Base-by-base conservation (phyloP, 2,888 invertebrate genomes). In the Erebia aethiops region DNA sequence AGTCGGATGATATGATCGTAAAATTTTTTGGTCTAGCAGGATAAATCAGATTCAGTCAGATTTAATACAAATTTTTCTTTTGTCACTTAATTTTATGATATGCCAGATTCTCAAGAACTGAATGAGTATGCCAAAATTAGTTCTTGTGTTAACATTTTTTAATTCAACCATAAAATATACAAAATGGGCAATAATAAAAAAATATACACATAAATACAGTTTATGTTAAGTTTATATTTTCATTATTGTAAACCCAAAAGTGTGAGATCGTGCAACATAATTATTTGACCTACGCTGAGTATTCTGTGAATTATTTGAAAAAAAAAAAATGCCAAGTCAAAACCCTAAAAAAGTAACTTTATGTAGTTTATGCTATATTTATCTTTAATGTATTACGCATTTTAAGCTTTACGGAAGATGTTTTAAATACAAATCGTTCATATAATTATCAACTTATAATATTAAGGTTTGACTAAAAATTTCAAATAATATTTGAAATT, bases 401-500 rank as follows among this genome's bases (percentile, higher is more conserved):
- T 61, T 61, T 61, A 16, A 61, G 43, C 41, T 60, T 11, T 16
- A 18, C 46, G 35, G 9, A 9, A 7, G 57, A 26, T 14, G 9
- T 58, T 58, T 57, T 14, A 58, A 9, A 26, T 58, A 35, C 11
- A 5, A 58, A 18, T 18, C 10, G 35, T 35, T 10, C 13, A n/a
- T 41, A 21, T 14, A 49, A 16, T 16, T 41, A 64, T 64, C 21
- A 54, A 64, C 64, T 64, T 54, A 64, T 26, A 35, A 63, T 61
- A 62, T 49, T 54, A 64, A 54, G 16, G 41, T 41, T 54, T 54
- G 52, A 64, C 64, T 64, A 64, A 41, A 35, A 41, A 64, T 64
- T 64, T 64, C 64, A 64, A 64, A 54, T 54, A 13, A 54, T 13
- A 64, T 54, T 64, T 54, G 64, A 64, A 64, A 64, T 64, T 64